Evolutionary conservation across 2,797 vertebrate genomes (phyloP).

Genomic region (Nyctalus aviator): DNA sequence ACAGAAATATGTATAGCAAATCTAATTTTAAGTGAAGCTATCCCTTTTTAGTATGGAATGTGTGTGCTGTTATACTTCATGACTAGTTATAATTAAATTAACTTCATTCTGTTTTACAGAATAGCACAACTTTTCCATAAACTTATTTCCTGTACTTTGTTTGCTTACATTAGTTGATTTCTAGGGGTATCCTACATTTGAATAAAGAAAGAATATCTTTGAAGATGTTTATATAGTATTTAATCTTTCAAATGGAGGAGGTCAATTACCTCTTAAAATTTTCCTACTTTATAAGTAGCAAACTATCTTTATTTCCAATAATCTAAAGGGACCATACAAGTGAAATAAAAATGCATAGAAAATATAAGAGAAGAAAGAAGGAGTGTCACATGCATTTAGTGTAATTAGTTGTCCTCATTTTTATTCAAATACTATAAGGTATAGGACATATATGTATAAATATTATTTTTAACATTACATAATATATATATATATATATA

Average conservation of each 20-base stretch:
- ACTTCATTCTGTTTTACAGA: background rate
- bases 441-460: background rate
- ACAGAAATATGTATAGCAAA: background rate
- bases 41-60: background rate
- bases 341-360: background rate
- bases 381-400: background rate
- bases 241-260: background rate
- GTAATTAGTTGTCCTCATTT: background rate
- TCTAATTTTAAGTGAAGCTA: background rate
- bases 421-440: conserved; percentile 17
- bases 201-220: background rate
- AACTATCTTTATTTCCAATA: background rate
- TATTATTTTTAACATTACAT: background rate
- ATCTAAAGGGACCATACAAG: background rate
- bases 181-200: background rate
- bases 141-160: background rate
- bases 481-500: background rate
- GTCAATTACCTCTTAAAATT: background rate
- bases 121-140: background rate
- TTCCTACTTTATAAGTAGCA: background rate
- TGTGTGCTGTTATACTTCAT: background rate
- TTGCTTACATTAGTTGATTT: background rate
- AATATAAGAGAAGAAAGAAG: background rate
- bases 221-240: background rate
- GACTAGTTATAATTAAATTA: background rate